These are phyloP conservation scores for Sparidentex hasta DNA, from an alignment of 2,797 vertebrate genomes.

Conservation along the genomic window DNA sequence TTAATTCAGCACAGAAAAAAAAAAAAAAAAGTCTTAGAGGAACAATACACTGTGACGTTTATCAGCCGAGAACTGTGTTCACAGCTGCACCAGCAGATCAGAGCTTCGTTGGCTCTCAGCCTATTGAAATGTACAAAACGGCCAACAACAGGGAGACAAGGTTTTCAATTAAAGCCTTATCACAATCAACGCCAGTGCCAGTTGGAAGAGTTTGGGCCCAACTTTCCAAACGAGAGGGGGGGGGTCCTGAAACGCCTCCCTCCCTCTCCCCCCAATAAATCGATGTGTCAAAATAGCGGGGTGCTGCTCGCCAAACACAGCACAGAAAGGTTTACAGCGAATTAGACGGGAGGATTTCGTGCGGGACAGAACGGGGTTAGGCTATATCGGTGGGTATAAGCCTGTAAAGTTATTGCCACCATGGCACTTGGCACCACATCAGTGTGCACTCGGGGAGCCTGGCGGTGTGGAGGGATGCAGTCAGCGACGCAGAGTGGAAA, in stretches of 20 bases:
- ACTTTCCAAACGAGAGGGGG: slow-evolving; percentile 44
- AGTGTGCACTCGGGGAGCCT: not conserved
- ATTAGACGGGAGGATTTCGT: not conserved
- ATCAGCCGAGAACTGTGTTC: slow-evolving; percentile 2
- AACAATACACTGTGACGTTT: not conserved
- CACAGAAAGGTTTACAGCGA: slow-evolving; percentile 48
- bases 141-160: not conserved
- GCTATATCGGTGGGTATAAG: not conserved
- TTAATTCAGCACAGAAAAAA: not conserved
- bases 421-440: slow-evolving; percentile 66
- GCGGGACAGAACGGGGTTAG: not conserved
- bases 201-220: slow-evolving; percentile 6
- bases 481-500: slow-evolving; percentile 46
- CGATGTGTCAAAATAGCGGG: slow-evolving; percentile 75
- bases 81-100: slow-evolving; percentile 23
- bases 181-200: not conserved
- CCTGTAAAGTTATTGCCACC: slow-evolving; percentile 44
- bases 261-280: slow-evolving; percentile 34
- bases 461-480: slow-evolving; percentile 24
- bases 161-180: not conserved
- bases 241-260: slow-evolving; percentile 44
- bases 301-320: slow-evolving; percentile 36
- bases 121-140: not conserved
- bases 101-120: not conserved
- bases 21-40: not conserved